Evolutionary conservation across 2,888 invertebrate species (phyloP).

Genomic region (Lepidocyrtoides sp.): DNA sequence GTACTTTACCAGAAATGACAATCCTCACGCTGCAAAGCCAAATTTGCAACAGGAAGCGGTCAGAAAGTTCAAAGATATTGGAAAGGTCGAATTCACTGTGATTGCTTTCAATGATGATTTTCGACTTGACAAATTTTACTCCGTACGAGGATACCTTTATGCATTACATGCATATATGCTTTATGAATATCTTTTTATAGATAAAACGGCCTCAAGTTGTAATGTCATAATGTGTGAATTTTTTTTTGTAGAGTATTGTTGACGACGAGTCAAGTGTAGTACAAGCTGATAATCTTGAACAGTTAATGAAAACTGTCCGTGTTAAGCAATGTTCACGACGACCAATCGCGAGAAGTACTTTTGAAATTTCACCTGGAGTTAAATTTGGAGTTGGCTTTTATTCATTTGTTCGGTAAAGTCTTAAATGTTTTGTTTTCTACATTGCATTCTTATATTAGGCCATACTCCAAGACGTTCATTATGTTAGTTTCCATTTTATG

Average conservation of each 20-base stretch:
- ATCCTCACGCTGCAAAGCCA: constrained; percentile 77
- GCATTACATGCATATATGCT: neutral
- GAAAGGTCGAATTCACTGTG: constrained; percentile 81
- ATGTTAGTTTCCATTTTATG: too few relatives aligned
- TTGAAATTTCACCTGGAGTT: constrained; percentile 80
- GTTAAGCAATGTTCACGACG: constrained; percentile 81
- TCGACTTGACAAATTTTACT: constrained; percentile 75
- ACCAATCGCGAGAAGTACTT: constrained; percentile 74
- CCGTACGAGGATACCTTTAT: constrained; percentile 2
- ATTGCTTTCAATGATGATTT: constrained; percentile 82
- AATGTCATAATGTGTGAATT: neutral
- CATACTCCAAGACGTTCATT: too few relatives aligned
- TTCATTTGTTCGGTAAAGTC: constrained; percentile 78
- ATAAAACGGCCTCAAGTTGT: too few relatives aligned
- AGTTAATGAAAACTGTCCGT: constrained; percentile 79
- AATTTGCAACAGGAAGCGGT: constrained; percentile 77
- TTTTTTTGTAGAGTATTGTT: constrained; percentile 60
- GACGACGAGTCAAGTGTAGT: constrained; percentile 72
- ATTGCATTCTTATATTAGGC: too few relatives aligned
- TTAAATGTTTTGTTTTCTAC: too few relatives aligned
- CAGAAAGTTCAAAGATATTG: constrained; percentile 82
- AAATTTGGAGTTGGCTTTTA: constrained; percentile 84
- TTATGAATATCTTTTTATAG: neutral
- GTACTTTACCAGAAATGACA: constrained; percentile 82
- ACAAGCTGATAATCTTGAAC: constrained; percentile 67